phyloP scores from a whole-genome alignment of 2,797 vertebrate genomes.

The Enoplosus armatus region DNA sequence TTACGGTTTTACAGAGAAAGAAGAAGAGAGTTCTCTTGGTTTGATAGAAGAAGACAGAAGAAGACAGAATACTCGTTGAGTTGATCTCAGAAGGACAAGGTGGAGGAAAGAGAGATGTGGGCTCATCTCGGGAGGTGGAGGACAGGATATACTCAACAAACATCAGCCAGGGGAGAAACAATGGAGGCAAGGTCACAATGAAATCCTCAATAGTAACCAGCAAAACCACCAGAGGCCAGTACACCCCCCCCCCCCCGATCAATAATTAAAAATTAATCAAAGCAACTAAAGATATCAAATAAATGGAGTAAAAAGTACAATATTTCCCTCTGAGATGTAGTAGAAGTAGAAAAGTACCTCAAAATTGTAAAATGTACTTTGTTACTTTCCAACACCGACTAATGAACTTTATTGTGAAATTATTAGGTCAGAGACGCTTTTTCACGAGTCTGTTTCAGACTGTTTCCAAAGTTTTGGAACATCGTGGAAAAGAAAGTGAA shows the following conservation, averaged over 20 bases:
- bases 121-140: neutral
- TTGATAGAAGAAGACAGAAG: neutral
- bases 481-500: no score
- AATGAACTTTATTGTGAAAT: no score
- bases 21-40: neutral
- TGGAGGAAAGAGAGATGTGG: neutral
- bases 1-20: neutral
- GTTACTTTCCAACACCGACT: no score
- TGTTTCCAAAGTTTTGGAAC: neutral
- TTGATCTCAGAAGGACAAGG: neutral
- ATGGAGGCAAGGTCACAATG: neutral
- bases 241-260: no score
- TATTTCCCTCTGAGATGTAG: no score
- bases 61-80: neutral
- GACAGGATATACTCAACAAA: slow-evolving; percentile 1
- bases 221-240: neutral
- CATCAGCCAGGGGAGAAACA: slow-evolving; percentile 3
- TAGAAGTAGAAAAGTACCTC: no score
- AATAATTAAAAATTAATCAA: no score
- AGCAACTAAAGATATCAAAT: no score
- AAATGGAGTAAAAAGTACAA: no score
- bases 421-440: no score
- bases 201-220: neutral
- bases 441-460: no score
- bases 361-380: no score